Evolutionary conservation across 2,113 vertebrate species (phyloP).

Genomic region (Electrona antarctica): DNA sequence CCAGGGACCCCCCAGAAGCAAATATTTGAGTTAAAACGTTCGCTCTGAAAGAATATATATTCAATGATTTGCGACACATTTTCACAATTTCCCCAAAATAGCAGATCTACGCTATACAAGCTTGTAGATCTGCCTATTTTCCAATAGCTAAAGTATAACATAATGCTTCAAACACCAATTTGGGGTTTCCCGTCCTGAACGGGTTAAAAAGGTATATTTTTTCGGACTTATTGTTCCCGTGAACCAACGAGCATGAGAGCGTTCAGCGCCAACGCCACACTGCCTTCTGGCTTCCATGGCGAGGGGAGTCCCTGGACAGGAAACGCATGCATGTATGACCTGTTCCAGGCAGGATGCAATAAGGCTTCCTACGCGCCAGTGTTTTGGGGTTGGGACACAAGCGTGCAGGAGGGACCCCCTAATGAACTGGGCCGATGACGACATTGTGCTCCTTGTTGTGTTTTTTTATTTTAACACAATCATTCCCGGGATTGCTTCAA

Average conservation of each 20-base stretch:
- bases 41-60: too few relatives aligned
- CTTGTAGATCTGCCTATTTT: too few relatives aligned
- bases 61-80: too few relatives aligned
- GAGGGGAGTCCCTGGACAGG: slow-evolving; percentile 44
- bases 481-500: too few relatives aligned
- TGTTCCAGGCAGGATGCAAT: slow-evolving; percentile 57
- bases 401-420: slow-evolving; percentile 48
- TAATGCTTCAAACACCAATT: too few relatives aligned
- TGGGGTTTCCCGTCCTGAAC: too few relatives aligned
- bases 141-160: too few relatives aligned
- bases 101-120: too few relatives aligned
- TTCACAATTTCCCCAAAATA: too few relatives aligned
- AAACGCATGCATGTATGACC: slow-evolving; percentile 27
- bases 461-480: slow-evolving; percentile 24
- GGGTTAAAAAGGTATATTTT: slow-evolving; percentile 41
- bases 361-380: slow-evolving; percentile 51
- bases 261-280: slow-evolving; percentile 32
- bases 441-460: slow-evolving; percentile 48
- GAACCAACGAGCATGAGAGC: slow-evolving; percentile 38
- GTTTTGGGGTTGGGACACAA: slow-evolving; percentile 40
- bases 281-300: background rate
- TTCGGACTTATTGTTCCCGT: slow-evolving; percentile 27
- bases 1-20: too few relatives aligned
- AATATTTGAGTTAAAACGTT: too few relatives aligned
- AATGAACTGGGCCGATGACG: slow-evolving; percentile 53